Base-by-base conservation (phyloP, 2,113 vertebrate genomes). In the Chunga burmeisteri region DNA sequence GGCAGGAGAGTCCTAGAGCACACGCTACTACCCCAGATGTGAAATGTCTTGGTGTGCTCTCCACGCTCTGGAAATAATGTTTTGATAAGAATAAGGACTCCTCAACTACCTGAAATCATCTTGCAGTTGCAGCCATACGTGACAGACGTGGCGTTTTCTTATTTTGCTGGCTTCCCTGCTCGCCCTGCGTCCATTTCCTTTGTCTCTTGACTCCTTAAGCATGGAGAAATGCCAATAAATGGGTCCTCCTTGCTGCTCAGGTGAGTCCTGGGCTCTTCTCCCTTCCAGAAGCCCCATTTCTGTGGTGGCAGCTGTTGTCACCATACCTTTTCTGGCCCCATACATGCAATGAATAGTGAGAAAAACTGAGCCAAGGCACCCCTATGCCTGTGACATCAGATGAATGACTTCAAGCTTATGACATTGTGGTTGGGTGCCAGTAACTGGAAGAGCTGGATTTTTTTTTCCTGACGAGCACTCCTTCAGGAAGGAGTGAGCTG, bases 171-270 rank as follows among this genome's bases (percentile, higher is more conserved):
- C 10, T 66, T 81, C 38, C 25, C 30, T 56, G 12, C 21, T 87
- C 0, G 0, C 4, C 10, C 30, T 74, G 22, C 3, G 7, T 42
- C 19, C 0, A 0, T 93, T 40, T 71, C 29, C 13, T 4, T 81
- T 81, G 30, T 4, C 10, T 78, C n/a, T 68, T 56, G 10, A 42
- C 38, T 80, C 46, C 29, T 73, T 53, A 52, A 71, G 6, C 29
- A 34, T 47, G 27, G 9, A 83, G 40, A 93, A 93, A 92, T 47
- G 19, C 6, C 14, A 63, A 5, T 49, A 77, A 81, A 66, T 42
- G 25, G 10, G 32, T 42, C 13, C 11, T 50, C 49, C 36, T 32
- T 55, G 8, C 16, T 62, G 10, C 20, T 74, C 32, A 71, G 32
- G 22, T 71, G 61, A 13, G 6, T 50, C 10, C 26, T 47, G 13